These are phyloP conservation scores for Gadopsis marmoratus DNA, from an alignment of 2,797 vertebrate genomes.

Conservation along the genomic window DNA sequence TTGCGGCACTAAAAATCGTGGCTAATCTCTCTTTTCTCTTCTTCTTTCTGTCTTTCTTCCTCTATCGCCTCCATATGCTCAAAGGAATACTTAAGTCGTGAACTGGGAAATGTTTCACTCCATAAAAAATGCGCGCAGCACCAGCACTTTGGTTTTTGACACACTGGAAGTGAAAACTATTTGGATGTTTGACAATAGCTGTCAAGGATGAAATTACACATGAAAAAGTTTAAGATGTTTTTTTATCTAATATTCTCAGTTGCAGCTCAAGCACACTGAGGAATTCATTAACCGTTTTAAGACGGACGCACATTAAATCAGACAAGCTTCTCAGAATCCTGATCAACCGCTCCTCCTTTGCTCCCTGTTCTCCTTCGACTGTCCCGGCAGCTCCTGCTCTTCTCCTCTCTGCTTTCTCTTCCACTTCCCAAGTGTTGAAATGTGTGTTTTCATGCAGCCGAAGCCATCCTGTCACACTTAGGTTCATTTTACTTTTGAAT, in stretches of 20 bases:
- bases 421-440: conserved; percentile 69
- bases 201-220: conserved; percentile 12
- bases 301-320: conserved; percentile 17
- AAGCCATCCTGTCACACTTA: conserved; percentile 74
- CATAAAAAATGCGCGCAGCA: conserved; percentile 14
- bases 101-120: conserved; percentile 48
- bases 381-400: conserved; percentile 36
- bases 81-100: conserved; percentile 50
- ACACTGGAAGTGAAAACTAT: conserved; percentile 39
- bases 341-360: conserved; percentile 45
- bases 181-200: conserved; percentile 39
- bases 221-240: conserved; percentile 26
- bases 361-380: conserved; percentile 49
- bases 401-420: conserved; percentile 25
- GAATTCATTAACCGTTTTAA: conserved; percentile 32
- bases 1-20: conserved; percentile 65
- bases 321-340: conserved; percentile 36
- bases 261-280: neutral
- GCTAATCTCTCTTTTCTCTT: conserved; percentile 76
- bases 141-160: conserved; percentile 22
- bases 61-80: conserved; percentile 35
- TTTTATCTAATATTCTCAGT: conserved; percentile 8
- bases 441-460: conserved; percentile 72
- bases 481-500: conserved; percentile 75
- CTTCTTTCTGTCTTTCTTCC: conserved; percentile 44